Conservation (phyloP, 1,140 invertebrate species). For the Magallana ariakensis region DNA sequence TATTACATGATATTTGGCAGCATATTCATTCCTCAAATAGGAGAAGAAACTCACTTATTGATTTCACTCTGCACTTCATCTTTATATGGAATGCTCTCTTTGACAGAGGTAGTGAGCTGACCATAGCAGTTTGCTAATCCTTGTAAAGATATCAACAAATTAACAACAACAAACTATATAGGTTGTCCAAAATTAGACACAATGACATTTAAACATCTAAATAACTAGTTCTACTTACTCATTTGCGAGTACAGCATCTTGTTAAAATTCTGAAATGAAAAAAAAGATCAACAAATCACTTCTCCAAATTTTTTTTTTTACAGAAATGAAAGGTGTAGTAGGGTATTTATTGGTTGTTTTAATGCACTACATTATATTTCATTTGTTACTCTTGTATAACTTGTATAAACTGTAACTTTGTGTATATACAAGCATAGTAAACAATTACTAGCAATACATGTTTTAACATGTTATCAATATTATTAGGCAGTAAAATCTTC, state of each 20-base stretch:
- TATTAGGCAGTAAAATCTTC: too few species aligned
- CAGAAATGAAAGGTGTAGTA: too few species aligned
- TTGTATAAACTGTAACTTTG: neutral
- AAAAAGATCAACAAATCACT: too few species aligned
- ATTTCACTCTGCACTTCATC: slow-evolving; percentile 38
- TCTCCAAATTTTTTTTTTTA: too few species aligned
- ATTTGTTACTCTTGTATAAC: too few species aligned
- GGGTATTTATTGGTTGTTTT: too few species aligned
- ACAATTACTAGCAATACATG: too few species aligned
- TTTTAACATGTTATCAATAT: neutral
- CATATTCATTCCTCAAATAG: neutral
- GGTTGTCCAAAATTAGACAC: too few species aligned
- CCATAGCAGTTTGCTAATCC: slow-evolving; percentile 66
- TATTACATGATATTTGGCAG: neutral
- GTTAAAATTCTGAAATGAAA: slow-evolving; percentile 60
- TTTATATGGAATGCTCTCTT: slow-evolving; percentile 39
- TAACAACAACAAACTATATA: neutral
- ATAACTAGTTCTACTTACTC: slow-evolving; percentile 26
- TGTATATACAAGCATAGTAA: too few species aligned
- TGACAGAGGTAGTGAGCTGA: slow-evolving; percentile 72
- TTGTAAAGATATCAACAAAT: slow-evolving; percentile 44
- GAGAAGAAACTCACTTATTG: slow-evolving; percentile 34
- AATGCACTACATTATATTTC: too few species aligned
- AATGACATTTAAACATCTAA: too few species aligned
- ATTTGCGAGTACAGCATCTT: slow-evolving; percentile 50